Base-by-base conservation (phyloP, 2,113 vertebrate species). In the Asarcornis scutulata region DNA sequence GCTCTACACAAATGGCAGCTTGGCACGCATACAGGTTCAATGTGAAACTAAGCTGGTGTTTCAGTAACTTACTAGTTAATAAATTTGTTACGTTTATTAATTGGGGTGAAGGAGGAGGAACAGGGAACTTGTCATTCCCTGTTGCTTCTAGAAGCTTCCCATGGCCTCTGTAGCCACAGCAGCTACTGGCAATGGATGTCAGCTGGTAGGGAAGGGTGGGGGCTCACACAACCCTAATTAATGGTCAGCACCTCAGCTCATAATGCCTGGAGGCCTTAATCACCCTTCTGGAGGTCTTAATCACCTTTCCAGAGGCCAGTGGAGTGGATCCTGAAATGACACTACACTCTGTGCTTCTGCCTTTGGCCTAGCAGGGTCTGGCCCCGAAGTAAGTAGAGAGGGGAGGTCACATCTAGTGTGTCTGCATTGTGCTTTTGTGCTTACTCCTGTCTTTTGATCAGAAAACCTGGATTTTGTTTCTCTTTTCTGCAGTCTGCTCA, bases 101-200 rank as follows among this genome's bases (percentile, higher is more conserved):
- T 40, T 40, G 11, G 13, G 17, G 12, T 18, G 17, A 1, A 5
- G 6, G 2, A 25, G 2, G 15, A 21, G 20, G 14, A 13, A 13
- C 11, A 40, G 40, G 40, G 5, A 21, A 3, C 7, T 59, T 21
- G 12, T 56, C 48, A 14, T 10, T 18, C 58, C 29, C 1, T 17
- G 3, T 4, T 0, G 0, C 23, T 55, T 77, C 0, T 0, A 21
- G 20, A 48, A 21, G 23, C 8, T 77, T 77, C 38, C 26, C 0
- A 0, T 1, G 3, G 6, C 1, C 21, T 17, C 22, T 2, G 4
- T 18, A 20, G 32, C 11, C 26, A 8, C 17, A 36, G 22, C 15
- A 67, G 46, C 15, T 55, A 12, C 7, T 17, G 27, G 8, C 23
- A 3, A 17, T 52, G 36, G 17, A 27, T 18, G 8, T 36, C 14